Evolutionary conservation across 2,113 vertebrate species (phyloP), one percentile per base, ranked within the genome.

Genomic region (Forbesichthys agassizii): DNA sequence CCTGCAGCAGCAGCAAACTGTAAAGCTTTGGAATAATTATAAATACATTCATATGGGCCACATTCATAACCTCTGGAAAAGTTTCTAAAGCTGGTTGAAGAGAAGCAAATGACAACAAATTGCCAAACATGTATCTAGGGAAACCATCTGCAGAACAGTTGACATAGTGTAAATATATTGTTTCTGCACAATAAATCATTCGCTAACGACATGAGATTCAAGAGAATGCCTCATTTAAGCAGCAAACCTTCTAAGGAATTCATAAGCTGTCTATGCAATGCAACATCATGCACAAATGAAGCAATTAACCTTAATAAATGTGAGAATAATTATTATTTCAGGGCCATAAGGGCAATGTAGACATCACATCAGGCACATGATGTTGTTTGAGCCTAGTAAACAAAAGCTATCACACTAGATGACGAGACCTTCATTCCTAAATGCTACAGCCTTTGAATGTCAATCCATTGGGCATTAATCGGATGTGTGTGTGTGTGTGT

Each of bases 171-270:
- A 76, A 90, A 84, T 84, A 78, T 64, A 66, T 55, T 77, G 54
- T 83, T 78, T 85, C 55, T 68, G 71, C 33, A 9, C 61, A 70
- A 86, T 79, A 71, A 83, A 89, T 86, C 69, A 82, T 33, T 1
- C 5, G 33, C 68, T 33, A 75, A 80, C 74, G 74, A 78, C 62
- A 64, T 48, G 75, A 78, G 76, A 80, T 83, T 57, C 10, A 64
- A 73, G 75, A 80, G 52, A 78, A 76, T 73, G 68, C 14, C 18
- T 68, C 74, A 67, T 67, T 77, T 48, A 66, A 62, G 49, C 12
- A 67, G 53, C 62, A 79, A 71, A 77, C 74, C 84, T 71, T 80
- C 69, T 77, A 54, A 10, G 55, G 75, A 58, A 79, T 76, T 57
- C 78, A 77, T 53, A 76, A 76, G 71, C 63, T 13, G 82, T 75